Evolutionary conservation across 1,140 invertebrate species (phyloP), one percentile per base, ranked within the genome.

Genomic region (Drosophila pruinosa): DNA sequence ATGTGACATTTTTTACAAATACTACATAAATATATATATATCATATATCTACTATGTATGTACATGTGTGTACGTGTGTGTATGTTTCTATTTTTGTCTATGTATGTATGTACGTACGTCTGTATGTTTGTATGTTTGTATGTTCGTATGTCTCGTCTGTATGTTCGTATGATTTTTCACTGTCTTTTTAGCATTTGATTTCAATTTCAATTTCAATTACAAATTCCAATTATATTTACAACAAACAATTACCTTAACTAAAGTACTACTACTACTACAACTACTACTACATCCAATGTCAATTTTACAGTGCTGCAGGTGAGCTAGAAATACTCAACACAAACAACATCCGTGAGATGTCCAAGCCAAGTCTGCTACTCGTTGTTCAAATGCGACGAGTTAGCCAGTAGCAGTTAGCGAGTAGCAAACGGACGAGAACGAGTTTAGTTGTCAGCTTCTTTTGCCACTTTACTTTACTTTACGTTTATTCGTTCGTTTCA

Each of bases 91-190:
- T 19, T 10, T 53, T 21, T 50, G 47, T 34, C 10, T 56, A 39
- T 57, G 38, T 57, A 8, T 43, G 22, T 61, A 53, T 52, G 41
- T 58, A 54, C 68, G 12, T 65, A 65, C 43, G 39, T 67, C 12
- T 68, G 54, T 68, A 52, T 65, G 48, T 64, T 14, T 34, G 57
- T 61, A 48, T 50, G 63, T 62, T 14, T 68, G 56, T 68, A 38
- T 58, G 50, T 56, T 7, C 22, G 50, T 43, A 10, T 43, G 41
- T 43, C n/a, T n/a, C n/a, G 12, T 52, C 17, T 48, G 24, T 58
- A 59, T 53, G 41, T 34, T 59, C 19, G 31, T 48, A 53, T 69
- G 47, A 70, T 64, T 70, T 70, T 4, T 65, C 26, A 50, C 50
- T 71, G 24, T 57, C 52, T 36, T 47, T 71, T 47, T 71, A 71